Conservation (phyloP, 2,888 invertebrate species). For the Sinodicranocentrus sp. region DNA sequence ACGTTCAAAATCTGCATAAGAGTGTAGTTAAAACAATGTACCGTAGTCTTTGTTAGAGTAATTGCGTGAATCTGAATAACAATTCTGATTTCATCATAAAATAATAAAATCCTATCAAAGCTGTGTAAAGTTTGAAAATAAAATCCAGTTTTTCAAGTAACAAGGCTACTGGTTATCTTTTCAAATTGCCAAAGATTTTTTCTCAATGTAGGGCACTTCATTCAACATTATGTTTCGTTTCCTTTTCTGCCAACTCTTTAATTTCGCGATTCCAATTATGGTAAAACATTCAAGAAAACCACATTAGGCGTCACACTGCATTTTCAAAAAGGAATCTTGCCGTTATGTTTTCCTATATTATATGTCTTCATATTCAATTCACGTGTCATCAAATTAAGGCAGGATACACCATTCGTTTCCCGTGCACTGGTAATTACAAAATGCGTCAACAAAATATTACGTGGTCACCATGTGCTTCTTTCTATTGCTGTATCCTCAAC, state of each 20-base stretch:
- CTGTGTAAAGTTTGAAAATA: no score
- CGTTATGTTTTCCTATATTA: slow-evolving; percentile 33
- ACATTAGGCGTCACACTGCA: slow-evolving; percentile 39
- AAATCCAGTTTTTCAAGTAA: slow-evolving; percentile 63
- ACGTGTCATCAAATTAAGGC: slow-evolving; percentile 37
- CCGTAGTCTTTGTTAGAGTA: no score
- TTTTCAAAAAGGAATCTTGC: slow-evolving; percentile 50
- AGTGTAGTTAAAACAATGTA: no score
- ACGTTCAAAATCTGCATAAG: no score
- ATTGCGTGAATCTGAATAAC: no score
- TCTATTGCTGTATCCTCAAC: no score
- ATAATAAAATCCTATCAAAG: no score
- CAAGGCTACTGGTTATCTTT: slow-evolving; percentile 42
- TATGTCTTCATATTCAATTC: slow-evolving; percentile 36
- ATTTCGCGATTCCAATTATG: slow-evolving; percentile 64
- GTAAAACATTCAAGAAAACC: slow-evolving; percentile 54
- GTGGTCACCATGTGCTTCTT: no score
- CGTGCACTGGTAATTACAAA: not conserved
- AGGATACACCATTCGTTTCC: slow-evolving; percentile 1
- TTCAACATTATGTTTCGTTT: slow-evolving; percentile 46
- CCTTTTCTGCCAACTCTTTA: slow-evolving; percentile 63
- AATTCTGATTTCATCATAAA: no score
- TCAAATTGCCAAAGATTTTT: slow-evolving; percentile 24
- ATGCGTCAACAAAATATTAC: no score
- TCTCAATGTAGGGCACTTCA: slow-evolving; percentile 53